A percentile compares a stretch with the other conserved stretches of the same genome.
Evolutionary conservation across 2,888 invertebrate species (phyloP).

Genomic region (Oscheius sp.): DNA sequence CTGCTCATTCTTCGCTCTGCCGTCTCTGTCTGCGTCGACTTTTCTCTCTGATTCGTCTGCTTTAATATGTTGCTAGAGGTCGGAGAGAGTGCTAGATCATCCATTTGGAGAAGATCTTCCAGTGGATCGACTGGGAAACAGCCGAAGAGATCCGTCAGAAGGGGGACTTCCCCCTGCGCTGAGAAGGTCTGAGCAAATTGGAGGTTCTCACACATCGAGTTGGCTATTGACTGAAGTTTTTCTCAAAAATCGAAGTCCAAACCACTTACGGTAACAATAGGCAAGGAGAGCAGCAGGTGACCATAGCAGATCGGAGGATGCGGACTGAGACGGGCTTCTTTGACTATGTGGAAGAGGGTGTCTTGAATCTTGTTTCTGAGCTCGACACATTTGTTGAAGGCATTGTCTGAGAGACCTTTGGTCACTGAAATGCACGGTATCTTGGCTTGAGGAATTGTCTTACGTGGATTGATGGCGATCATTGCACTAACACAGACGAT

Average conservation of each 20-base stretch:
- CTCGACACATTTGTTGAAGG: conserved; percentile 57
- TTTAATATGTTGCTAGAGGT: background rate
- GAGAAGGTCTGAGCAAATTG: conserved; percentile 71
- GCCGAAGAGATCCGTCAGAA: conserved; percentile 67
- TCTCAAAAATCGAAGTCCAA: background rate
- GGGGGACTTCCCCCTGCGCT: conserved; percentile 60
- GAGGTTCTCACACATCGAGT: conserved; percentile 67
- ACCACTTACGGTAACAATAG: conserved; percentile 62
- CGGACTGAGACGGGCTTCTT: conserved; percentile 57
- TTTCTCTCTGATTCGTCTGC: conserved; percentile 8
- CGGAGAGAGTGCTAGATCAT: conserved; percentile 24
- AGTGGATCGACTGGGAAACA: conserved; percentile 71
- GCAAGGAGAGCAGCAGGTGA: conserved; percentile 65
- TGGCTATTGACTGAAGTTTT: conserved; percentile 60
- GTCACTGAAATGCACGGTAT: conserved; percentile 54
- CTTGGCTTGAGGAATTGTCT: conserved; percentile 17
- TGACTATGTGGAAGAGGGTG: conserved; percentile 62
- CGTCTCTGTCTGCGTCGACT: conserved; percentile 15
- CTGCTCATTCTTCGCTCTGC: background rate
- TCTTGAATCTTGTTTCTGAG: conserved; percentile 66
- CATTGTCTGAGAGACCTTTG: conserved; percentile 60
- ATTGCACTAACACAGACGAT: conserved; percentile 69
- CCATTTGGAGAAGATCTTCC: conserved; percentile 40
- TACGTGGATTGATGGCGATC: conserved; percentile 69
- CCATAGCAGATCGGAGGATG: conserved; percentile 59